Base-by-base conservation (phyloP, 2,113 vertebrate genomes). In the Chelonoidis abingdonii region DNA sequence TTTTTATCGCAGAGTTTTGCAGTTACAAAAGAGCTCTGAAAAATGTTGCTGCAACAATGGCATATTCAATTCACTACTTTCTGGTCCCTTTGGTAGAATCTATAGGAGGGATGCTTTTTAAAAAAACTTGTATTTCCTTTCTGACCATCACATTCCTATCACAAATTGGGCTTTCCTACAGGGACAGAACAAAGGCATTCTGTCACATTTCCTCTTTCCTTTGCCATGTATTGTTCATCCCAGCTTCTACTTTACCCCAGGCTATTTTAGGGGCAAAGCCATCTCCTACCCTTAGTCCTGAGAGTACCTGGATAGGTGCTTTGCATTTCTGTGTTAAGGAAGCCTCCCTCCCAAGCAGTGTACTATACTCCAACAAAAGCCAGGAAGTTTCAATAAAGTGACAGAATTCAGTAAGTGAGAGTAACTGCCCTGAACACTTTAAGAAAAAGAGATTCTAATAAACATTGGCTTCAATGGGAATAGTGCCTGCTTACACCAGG, bases 1-100 rank as follows among this genome's bases (percentile, higher is more conserved):
- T 92, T 89, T 59, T 59, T 27, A 47, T 87, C 59, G 83, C 84
- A 95, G 87, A 52, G 89, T 93, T 94, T 96, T 92, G 79, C 80
- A 91, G 27, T 54, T 97, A 88, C 93, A 86, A 94, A 94, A 84
- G 57, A 44, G 65, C 13, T 83, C 76, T 89, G 80, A 84, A 83
- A 95, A 94, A 87, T 83, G 84, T 25, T 24, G 79, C 84, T 52
- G 86, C 92, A 88, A 94, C 25, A 92, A 84, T 21, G 69, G 57
- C 31, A 38, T 93, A 84, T 80, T 93, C 75, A 53, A 92, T 95
- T 85, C 86, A 81, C 85, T 89, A 29, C 25, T 86, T 96, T 93
- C 22, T 90, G 5, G 69, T 94, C 38, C 90, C 72, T 92, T 85
- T 53, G 38, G 54, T 3, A 89, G 80, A 56, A 1, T 62, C 87